Evolutionary conservation across 2,113 vertebrate genomes (phyloP), one percentile per base, ranked within the genome.

Genomic region (Campylomormyrus tamandua): DNA sequence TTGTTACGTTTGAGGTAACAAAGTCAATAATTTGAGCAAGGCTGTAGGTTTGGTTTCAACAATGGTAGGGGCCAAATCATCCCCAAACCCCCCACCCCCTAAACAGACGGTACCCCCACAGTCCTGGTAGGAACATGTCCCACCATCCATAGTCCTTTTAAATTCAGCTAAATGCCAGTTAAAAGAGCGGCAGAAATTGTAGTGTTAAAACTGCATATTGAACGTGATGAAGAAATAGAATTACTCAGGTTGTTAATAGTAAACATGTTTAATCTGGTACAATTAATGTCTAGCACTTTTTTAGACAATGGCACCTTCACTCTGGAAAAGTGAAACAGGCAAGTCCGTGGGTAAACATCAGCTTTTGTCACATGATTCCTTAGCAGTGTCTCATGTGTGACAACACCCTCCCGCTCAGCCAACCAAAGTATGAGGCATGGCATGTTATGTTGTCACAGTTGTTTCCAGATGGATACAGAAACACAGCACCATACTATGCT

Each of bases 361-460:
- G n/a, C n/a, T 9, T 15, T 52, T 15, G 48, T 83, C 70, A 89
- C 70, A 89, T 83, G 70, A 39, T 70, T 84, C 19, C 21, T 19
- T 39, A 31, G 39, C 52, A 49, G 52, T 56, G 89, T 45, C n/a
- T 84, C 89, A 89, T 45, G 7, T 52, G 31, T 24, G 21, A 58
- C 35, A 3, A 53, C 31, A n/a, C 87, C 87, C 52, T 88, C 77
- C 31, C 42, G 21, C 49, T 84, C 49, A 89, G 89, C 77, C 31
- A 56, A 52, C 53, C 49, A 42, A 89, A 52, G 46, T 48, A 5
- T 84, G 11, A 84, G 89, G 7, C 24, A n/a, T 84, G 89, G 83
- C 42, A 45, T 52, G 83, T 27, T 62, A n/a, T 89, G 77, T 46
- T 89, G 53, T 89, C 89, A 89, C 77, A 52, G 17, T 39, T 62